Base-by-base conservation (phyloP, 1,140 invertebrate species). In the Catajapyx aquilonaris region DNA sequence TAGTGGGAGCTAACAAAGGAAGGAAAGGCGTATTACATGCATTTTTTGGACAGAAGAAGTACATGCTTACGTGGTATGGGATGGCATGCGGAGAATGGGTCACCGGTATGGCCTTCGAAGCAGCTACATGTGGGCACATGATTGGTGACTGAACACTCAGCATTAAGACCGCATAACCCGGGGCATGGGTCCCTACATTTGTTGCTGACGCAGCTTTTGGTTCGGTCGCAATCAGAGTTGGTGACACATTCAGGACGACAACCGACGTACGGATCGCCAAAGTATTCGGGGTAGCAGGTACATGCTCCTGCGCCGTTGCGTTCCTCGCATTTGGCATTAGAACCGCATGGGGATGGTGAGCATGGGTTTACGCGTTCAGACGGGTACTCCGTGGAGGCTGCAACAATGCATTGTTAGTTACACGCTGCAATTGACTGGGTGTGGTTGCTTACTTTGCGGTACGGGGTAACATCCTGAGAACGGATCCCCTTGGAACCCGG, bases 401-500 rank as follows among this genome's bases (percentile, higher is more conserved):
- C n/a, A n/a, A n/a, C n/a, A n/a, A n/a, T n/a, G n/a, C n/a, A n/a
- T n/a, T n/a, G n/a, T n/a, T n/a, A n/a, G 41, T 9, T 31, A 40
- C 3, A 38, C 37, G 17, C 31, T 34, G 21, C 41, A 42, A 39
- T 36, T n/a, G n/a, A n/a, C n/a, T n/a, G n/a, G n/a, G n/a, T n/a
- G n/a, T n/a, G 52, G 51, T 55, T 55, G 55, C 52, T 39, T 49
- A 43, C 40, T 41, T 45, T 53, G 49, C 31, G 57, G 60, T 56
- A 62, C 55, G 46, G 62, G 54, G 37, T 54, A 52, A 49, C 78
- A 81, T 39, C 63, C 59, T 25, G 62, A 55, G 43, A 64, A 72
- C 15, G 83, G 75, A 61, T 86, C 76, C 33, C 83, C 83, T 39
- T 69, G 69, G 51, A 76, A 75, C 52, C 81, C 77, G 40, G 73